Base-by-base conservation (phyloP, 2,113 vertebrate genomes). In the Thinocorus orbignyianus region DNA sequence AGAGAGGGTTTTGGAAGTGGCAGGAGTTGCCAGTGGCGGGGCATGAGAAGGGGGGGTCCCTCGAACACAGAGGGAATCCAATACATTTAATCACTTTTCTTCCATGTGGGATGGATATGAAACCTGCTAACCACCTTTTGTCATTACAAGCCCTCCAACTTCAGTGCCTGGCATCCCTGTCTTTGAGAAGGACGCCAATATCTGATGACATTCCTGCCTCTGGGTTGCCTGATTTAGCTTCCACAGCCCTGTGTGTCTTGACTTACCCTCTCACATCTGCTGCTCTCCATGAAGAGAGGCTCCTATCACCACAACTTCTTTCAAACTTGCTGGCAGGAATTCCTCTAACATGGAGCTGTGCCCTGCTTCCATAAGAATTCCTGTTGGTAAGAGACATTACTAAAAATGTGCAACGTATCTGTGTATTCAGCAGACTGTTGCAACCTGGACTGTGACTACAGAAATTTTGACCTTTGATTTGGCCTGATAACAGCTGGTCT, bases 21-120 rank as follows among this genome's bases (percentile, higher is more conserved):
- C 19, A 44, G 69, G 46, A 80, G 28, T 0, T 86, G 60, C 33
- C 9, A 14, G 39, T 30, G 17, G 26, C 25, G 23, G 8, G 23
- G 10, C 1, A 0, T 37, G 28, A 71, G 33, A 55, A 55, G 25
- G 11, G 4, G 7, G 10, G 3, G 54, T 60, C 11, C 20, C 37
- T 39, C 25, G 48, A 48, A 19, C 1, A 1, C 4, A n/a, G 51
- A 6, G 26, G 15, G 18, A 69, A 57, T 16, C 19, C 0, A 0
- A 46, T 33, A 20, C 4, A 7, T 62, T 90, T 54, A 24, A 37
- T 44, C 30, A 10, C 16, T 78, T 20, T 54, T 76, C 37, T 88
- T 79, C 58, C 39, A 30, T 11, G 11, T 0, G 0, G 42, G 10
- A 7, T 68, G 17, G 48, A 55, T 64, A 12, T 22, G 51, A 76